Conservation (phyloP, 2,797 vertebrate genomes). For the Sphaeramia orbicularis region DNA sequence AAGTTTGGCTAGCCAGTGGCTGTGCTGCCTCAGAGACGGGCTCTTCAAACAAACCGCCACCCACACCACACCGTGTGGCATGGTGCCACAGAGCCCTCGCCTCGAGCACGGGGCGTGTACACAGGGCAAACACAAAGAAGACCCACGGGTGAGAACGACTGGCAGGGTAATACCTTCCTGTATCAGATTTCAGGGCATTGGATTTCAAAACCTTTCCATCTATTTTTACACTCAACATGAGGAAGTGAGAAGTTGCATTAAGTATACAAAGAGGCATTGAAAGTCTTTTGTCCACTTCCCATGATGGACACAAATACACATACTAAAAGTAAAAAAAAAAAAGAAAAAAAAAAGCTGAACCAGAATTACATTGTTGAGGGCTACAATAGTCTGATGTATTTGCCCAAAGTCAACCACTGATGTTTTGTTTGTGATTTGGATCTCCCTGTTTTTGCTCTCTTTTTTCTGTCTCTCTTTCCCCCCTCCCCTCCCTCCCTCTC, state of each 20-base stretch:
- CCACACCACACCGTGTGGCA: slow-evolving; percentile 75
- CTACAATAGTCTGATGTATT: slow-evolving; percentile 57
- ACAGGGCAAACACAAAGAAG: slow-evolving; percentile 80
- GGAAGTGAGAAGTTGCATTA: slow-evolving; percentile 69
- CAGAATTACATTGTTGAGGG: slow-evolving; percentile 36
- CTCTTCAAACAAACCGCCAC: slow-evolving; percentile 77
- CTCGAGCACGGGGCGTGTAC: slow-evolving; percentile 77
- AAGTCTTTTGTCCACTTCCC: slow-evolving; percentile 49
- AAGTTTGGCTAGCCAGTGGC: slow-evolving; percentile 60
- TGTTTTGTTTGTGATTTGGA: slow-evolving; percentile 56
- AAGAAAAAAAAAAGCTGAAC: slow-evolving; percentile 8
- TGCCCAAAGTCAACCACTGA: slow-evolving; percentile 51
- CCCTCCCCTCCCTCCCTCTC: background rate
- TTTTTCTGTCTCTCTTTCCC: slow-evolving; percentile 1
- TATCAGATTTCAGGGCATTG: slow-evolving; percentile 73
- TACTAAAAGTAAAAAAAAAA: background rate
- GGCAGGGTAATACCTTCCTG: slow-evolving; percentile 79
- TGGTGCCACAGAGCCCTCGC: slow-evolving; percentile 76
- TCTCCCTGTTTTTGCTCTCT: slow-evolving; percentile 36
- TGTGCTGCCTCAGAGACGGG: slow-evolving; percentile 58
- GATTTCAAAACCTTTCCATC: slow-evolving; percentile 74
- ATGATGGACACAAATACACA: slow-evolving; percentile 19
- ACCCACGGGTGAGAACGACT: slow-evolving; percentile 75
- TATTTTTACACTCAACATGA: slow-evolving; percentile 74
- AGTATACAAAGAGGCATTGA: slow-evolving; percentile 34